These are phyloP conservation scores for Meiosimyza platycephala DNA, from an alignment of 2,888 invertebrate species.

Conservation along the genomic window DNA sequence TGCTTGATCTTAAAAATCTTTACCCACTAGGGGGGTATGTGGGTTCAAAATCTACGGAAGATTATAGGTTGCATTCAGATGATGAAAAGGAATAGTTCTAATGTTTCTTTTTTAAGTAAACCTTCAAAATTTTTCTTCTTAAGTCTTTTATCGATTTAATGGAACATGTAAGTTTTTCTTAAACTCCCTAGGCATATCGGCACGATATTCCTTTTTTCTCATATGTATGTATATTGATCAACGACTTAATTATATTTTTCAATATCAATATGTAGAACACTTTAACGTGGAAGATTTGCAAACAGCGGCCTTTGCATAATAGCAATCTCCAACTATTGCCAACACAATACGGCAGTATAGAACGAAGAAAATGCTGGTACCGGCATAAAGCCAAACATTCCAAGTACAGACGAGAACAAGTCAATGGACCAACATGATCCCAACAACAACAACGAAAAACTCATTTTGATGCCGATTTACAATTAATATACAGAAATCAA, in stretches of 20 bases:
- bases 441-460: neutral
- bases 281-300: neutral
- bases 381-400: conserved; percentile 35
- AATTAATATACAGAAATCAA: conserved; percentile 51
- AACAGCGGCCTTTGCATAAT: neutral
- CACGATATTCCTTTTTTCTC: too few species aligned
- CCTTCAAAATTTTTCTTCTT: too few species aligned
- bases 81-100: too few species aligned
- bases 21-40: too few species aligned
- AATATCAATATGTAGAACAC: neutral
- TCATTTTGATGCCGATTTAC: too few species aligned
- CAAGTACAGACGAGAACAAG: neutral
- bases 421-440: conserved; percentile 8
- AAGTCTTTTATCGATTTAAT: too few species aligned
- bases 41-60: too few species aligned
- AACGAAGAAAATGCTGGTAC: conserved; percentile 41
- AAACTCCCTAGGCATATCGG: too few species aligned
- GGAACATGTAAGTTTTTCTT: too few species aligned
- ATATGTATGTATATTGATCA: neutral
- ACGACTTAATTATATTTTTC: conserved; percentile 1
- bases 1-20: too few species aligned
- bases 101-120: too few species aligned
- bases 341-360: neutral
- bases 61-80: too few species aligned
- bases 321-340: neutral